These are phyloP conservation scores for Centroberyx gerrardi DNA, from an alignment of 2,797 vertebrate genomes.

Conservation along the genomic window DNA sequence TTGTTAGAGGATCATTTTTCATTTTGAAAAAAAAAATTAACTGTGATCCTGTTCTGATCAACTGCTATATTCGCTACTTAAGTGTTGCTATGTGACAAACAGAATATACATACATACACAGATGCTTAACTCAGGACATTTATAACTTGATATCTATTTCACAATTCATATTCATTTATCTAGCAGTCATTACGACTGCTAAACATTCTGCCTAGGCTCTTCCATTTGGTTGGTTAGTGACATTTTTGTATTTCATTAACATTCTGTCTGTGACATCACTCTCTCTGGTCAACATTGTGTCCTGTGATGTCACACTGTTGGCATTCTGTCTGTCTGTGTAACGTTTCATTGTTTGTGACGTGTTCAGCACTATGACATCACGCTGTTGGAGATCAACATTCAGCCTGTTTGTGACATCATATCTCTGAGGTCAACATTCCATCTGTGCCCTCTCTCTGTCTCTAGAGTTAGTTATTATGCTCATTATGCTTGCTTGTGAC, in stretches of 20 bases:
- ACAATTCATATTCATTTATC: no score
- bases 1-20: no score
- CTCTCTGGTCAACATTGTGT: neutral
- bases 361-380: constrained; percentile 13
- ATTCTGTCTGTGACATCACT: neutral
- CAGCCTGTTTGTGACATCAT: neutral
- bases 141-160: no score
- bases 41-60: no score
- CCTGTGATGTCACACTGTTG: neutral
- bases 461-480: neutral
- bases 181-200: no score
- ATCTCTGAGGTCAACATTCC: neutral
- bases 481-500: neutral
- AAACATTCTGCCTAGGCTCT: no score
- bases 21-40: no score
- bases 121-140: neutral
- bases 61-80: no score
- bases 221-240: neutral
- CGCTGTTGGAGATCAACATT: constrained; percentile 5
- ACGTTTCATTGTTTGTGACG: constrained; percentile 12
- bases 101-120: neutral
- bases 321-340: neutral
- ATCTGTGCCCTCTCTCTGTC: neutral
- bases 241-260: neutral
- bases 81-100: no score